Conservation (phyloP, 1,140 invertebrate species). For the Zaprionus ghesquierei region DNA sequence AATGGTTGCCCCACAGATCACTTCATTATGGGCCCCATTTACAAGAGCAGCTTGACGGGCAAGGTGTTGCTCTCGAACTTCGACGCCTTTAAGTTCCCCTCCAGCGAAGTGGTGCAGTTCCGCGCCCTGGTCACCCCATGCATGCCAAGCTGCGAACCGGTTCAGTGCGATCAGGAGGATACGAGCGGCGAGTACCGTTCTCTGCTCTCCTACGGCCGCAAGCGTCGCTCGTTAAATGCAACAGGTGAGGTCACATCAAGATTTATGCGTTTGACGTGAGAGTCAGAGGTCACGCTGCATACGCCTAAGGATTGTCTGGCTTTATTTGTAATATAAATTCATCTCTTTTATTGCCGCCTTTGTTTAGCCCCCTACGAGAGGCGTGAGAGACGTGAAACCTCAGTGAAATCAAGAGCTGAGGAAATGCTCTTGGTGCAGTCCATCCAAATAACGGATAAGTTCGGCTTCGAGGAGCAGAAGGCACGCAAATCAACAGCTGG, state of each 20-base stretch:
- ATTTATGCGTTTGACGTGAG: not conserved
- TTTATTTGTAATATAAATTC: not conserved
- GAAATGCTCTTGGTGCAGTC: constrained; percentile 94
- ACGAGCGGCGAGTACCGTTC: constrained; percentile 90
- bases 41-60: constrained; percentile 90
- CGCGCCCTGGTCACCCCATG: constrained; percentile 96
- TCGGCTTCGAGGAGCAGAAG: constrained; percentile 88
- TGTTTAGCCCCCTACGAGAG: not conserved
- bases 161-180: constrained; percentile 92
- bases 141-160: constrained; percentile 95
- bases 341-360: not conserved
- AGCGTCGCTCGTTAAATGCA: constrained; percentile 27
- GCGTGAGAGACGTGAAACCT: not conserved
- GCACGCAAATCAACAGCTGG: constrained; percentile 40
- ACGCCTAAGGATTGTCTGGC: not conserved
- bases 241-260: constrained; percentile 38
- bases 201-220: constrained; percentile 87
- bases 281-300: not conserved
- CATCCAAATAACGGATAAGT: constrained; percentile 96
- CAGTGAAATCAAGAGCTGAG: constrained; percentile 82
- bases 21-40: constrained; percentile 95
- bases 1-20: constrained; percentile 95
- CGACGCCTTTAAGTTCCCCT: constrained; percentile 98
- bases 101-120: constrained; percentile 97
- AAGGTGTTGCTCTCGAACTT: constrained; percentile 94